A percentile compares a stretch with the other conserved stretches of the same genome.
These are phyloP conservation scores for Ardeotis arabs DNA, from an alignment of 2,113 vertebrate genomes.

Conservation along the genomic window DNA sequence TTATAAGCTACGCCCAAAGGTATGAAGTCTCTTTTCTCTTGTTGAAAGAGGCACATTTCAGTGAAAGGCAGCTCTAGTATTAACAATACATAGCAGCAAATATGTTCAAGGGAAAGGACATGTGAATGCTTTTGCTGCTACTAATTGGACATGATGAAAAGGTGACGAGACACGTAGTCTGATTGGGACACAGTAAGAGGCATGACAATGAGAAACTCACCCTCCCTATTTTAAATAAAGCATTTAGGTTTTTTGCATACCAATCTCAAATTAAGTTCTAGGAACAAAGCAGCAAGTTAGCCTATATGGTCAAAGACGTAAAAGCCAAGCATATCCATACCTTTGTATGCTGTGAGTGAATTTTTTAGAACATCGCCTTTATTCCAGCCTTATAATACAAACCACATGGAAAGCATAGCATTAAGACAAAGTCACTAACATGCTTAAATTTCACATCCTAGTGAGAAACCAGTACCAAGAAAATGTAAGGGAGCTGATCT, in stretches of 20 bases:
- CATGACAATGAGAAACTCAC: not conserved
- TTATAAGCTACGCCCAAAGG: not conserved
- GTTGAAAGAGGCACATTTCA: not conserved
- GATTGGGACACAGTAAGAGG: not conserved
- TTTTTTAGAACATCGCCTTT: not conserved
- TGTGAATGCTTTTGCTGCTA: not conserved
- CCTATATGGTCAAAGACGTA: not conserved
- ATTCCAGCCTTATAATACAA: not conserved
- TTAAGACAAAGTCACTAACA: not conserved
- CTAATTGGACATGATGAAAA: not conserved
- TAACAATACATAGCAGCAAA: not conserved
- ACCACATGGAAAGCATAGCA: not conserved
- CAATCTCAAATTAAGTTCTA: not conserved
- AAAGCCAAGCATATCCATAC: not conserved
- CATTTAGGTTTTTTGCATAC: not conserved
- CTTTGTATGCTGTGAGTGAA: not conserved
- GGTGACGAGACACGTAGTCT: not conserved
- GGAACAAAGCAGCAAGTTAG: not conserved
- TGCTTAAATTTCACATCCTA: not conserved
- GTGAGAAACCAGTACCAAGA: not conserved
- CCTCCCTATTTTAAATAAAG: not conserved
- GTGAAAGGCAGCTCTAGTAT: not conserved
- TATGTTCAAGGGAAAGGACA: not conserved
- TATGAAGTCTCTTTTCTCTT: not conserved
- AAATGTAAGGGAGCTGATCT: not conserved